Evolutionary conservation across 2,113 vertebrate genomes (phyloP).

Genomic region (Miniopterus natalensis): DNA sequence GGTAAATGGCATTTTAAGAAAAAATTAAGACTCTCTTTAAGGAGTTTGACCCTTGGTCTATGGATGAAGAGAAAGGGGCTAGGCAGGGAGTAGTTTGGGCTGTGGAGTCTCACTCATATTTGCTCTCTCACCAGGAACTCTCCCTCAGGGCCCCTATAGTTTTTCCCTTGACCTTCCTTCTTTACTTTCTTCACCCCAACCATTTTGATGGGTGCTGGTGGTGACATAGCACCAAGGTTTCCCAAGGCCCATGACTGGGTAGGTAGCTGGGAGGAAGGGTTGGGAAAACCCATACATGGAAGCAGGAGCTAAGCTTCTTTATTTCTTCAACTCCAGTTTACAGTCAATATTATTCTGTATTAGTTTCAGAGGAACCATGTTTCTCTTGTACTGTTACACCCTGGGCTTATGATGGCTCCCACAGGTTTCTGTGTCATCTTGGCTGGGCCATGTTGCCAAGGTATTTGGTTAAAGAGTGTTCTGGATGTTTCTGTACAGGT

Average conservation of each 20-base stretch:
- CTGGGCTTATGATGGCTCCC: rapidly evolving
- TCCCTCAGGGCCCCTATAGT: rapidly evolving
- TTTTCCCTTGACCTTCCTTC: background rate
- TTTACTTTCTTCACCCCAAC: rapidly evolving
- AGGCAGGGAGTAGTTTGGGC: background rate
- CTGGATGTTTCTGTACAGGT: background rate
- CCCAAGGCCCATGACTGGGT: background rate
- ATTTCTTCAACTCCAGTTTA: background rate
- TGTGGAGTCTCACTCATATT: background rate
- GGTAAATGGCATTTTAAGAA: background rate
- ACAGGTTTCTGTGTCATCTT: background rate
- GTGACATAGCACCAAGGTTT: background rate
- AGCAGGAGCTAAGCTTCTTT: background rate
- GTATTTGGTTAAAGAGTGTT: background rate
- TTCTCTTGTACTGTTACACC: too few species aligned
- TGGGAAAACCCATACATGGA: rapidly evolving
- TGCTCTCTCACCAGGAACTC: background rate
- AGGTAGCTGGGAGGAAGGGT: background rate
- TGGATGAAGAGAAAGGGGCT: background rate
- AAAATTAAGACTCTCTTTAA: background rate
- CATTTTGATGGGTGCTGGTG: background rate
- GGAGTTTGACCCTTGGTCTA: background rate
- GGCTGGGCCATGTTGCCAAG: background rate
- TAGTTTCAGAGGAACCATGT: background rate
- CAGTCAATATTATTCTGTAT: background rate